A percentile compares a stretch with the other conserved stretches of the same genome.
Conservation (phyloP, 2,797 vertebrate species). For the Pyrocephalus nanus region DNA sequence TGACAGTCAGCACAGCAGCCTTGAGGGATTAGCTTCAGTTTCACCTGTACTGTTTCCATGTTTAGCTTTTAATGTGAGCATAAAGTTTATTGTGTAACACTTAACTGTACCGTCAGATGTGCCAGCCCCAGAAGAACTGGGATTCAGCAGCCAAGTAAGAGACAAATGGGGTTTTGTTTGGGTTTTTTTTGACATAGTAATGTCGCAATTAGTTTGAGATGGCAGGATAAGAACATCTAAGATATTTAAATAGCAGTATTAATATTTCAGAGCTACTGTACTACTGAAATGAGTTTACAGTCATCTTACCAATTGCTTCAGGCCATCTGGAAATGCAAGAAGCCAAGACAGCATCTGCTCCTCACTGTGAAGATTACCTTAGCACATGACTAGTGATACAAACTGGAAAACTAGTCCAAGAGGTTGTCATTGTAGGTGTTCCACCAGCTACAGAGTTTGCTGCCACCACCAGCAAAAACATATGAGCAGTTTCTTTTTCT, state of each 20-base stretch:
- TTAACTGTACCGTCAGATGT: background rate
- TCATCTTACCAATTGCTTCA: conserved; percentile 53
- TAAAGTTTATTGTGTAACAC: background rate
- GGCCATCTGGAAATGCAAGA: conserved; percentile 56
- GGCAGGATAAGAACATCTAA: conserved; percentile 65
- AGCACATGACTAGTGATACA: conserved; percentile 2
- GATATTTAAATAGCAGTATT: conserved; percentile 55
- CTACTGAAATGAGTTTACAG: conserved; percentile 55
- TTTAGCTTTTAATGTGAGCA: background rate
- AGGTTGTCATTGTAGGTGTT: conserved; percentile 5
- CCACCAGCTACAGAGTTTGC: background rate
- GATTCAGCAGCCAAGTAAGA: conserved; percentile 44
- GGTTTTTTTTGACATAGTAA: conserved; percentile 53
- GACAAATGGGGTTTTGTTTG: conserved; percentile 58
- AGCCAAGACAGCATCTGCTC: conserved; percentile 58
- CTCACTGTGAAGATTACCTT: conserved; percentile 22
- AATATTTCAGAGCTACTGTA: conserved; percentile 55
- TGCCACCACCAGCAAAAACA: background rate
- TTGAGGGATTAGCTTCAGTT: background rate
- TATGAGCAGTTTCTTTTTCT: background rate
- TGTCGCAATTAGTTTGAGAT: conserved; percentile 69
- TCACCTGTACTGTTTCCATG: background rate
- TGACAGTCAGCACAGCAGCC: background rate
- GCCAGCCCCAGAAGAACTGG: conserved; percentile 28
- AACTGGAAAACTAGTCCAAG: conserved; percentile 2